Conservation (phyloP, 2,888 invertebrate genomes). For the Seira musarum region DNA sequence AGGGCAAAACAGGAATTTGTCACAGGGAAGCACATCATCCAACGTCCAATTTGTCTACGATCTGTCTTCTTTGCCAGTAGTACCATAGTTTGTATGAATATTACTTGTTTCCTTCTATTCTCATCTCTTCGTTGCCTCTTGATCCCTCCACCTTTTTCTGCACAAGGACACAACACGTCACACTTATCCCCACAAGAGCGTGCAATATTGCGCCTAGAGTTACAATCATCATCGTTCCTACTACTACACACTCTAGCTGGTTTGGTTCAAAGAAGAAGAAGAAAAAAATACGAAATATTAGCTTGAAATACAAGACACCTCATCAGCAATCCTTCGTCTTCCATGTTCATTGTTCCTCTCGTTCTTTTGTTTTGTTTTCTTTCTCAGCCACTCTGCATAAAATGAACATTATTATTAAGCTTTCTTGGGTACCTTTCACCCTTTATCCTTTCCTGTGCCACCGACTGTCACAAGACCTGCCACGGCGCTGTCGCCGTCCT, state of each 20-base stretch:
- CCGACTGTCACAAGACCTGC: background rate
- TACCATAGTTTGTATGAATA: background rate
- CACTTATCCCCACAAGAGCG: slow-evolving; percentile 52
- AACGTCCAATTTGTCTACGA: slow-evolving; percentile 69
- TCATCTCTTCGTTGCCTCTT: slow-evolving; percentile 8
- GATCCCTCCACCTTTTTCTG: slow-evolving; percentile 7
- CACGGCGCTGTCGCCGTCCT: slow-evolving; percentile 14
- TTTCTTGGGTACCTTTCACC: background rate
- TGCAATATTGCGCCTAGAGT: slow-evolving; percentile 42
- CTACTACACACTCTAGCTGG: too few relatives aligned
- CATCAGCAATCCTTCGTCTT: slow-evolving; percentile 37
- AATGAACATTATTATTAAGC: slow-evolving; percentile 40
- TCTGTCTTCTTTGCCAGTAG: slow-evolving; percentile 59
- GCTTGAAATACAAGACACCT: slow-evolving; percentile 51
- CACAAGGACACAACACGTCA: slow-evolving; percentile 39
- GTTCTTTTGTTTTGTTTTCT: slow-evolving; percentile 19
- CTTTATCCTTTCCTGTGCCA: slow-evolving; percentile 9
- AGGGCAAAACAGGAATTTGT: slow-evolving; percentile 65
- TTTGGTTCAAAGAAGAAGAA: too few relatives aligned
- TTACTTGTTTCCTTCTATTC: slow-evolving; percentile 24
- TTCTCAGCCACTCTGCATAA: slow-evolving; percentile 35
- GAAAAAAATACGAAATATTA: slow-evolving; percentile 47
- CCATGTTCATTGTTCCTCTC: slow-evolving; percentile 39
- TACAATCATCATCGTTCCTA: slow-evolving; percentile 31
- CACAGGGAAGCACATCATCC: slow-evolving; percentile 65